Percentiles rank a stretch among this genome's conserved stretches.
These are phyloP conservation scores for Styela clava DNA, from an alignment of 23 tunicate species.

Conservation along the genomic window DNA sequence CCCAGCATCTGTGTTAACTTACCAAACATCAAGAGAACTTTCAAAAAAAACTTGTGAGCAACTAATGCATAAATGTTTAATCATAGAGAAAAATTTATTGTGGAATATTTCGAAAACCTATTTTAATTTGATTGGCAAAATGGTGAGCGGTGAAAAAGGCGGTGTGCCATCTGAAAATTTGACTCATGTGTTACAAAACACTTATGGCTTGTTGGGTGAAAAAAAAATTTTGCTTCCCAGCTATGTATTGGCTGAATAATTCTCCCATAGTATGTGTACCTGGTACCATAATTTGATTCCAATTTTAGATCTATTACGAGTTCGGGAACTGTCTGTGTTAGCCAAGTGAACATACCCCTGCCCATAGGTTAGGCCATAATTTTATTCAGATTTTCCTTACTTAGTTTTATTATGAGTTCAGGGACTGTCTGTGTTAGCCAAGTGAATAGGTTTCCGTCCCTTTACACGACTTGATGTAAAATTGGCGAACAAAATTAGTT, in stretches of 20 bases:
- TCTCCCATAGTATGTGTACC: background rate
- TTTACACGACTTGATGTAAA: too few species aligned
- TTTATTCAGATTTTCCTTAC: too few species aligned
- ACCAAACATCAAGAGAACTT: background rate
- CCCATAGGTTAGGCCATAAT: too few species aligned
- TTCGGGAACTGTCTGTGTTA: too few species aligned
- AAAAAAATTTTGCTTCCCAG: background rate
- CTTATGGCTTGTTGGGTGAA: slow-evolving; percentile 16
- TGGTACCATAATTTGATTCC: too few species aligned
- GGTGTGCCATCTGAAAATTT: background rate
- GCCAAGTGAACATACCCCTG: too few species aligned
- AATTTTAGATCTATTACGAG: too few species aligned
- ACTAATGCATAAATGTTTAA: slow-evolving; percentile 4
- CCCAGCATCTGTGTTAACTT: background rate
- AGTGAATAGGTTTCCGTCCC: too few species aligned
- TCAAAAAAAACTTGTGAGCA: background rate
- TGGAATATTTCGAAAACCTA: background rate
- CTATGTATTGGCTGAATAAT: slow-evolving; percentile 5
- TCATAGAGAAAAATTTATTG: slow-evolving; percentile 5
- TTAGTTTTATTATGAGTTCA: too few species aligned
- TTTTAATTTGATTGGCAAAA: background rate
- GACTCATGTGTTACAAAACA: slow-evolving; percentile 21
- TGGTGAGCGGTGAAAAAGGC: background rate
- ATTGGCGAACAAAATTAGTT: too few species aligned
- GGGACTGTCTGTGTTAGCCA: too few species aligned